A percentile compares a stretch with the other conserved stretches of the same genome.
phyloP scores from a whole-genome alignment of 1,140 invertebrate species.

The Hypsibius dujardini region DNA sequence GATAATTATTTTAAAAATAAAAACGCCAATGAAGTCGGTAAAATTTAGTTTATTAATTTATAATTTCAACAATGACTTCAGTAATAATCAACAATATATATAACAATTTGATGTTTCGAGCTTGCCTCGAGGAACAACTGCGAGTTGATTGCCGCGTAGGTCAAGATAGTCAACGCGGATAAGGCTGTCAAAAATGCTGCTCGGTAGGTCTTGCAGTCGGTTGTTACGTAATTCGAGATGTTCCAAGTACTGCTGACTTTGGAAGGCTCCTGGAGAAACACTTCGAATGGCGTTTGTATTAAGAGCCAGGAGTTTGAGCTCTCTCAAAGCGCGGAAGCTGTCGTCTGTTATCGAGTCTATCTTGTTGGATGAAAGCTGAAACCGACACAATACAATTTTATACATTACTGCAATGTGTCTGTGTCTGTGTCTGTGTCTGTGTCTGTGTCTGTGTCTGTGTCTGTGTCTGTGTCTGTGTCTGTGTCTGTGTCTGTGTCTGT shows the following conservation, averaged over 20 bases:
- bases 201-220: slow-evolving; percentile 7
- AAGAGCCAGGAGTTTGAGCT: neutral
- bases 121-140: neutral
- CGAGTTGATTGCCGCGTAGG: neutral
- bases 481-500: no score
- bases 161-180: neutral
- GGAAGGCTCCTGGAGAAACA: neutral
- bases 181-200: neutral
- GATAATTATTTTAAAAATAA: neutral
- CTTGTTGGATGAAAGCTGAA: neutral
- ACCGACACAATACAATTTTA: neutral
- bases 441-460: no score
- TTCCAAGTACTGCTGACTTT: neutral
- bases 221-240: neutral
- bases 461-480: no score
- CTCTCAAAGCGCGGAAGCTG: neutral
- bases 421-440: no score
- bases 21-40: neutral
- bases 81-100: neutral
- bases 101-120: neutral
- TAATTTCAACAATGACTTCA: neutral
- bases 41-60: neutral
- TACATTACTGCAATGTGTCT: no score
- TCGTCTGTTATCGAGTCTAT: neutral
- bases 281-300: neutral